Evolutionary conservation across 1,140 invertebrate genomes (phyloP).

Genomic region (Thrips palmi): DNA sequence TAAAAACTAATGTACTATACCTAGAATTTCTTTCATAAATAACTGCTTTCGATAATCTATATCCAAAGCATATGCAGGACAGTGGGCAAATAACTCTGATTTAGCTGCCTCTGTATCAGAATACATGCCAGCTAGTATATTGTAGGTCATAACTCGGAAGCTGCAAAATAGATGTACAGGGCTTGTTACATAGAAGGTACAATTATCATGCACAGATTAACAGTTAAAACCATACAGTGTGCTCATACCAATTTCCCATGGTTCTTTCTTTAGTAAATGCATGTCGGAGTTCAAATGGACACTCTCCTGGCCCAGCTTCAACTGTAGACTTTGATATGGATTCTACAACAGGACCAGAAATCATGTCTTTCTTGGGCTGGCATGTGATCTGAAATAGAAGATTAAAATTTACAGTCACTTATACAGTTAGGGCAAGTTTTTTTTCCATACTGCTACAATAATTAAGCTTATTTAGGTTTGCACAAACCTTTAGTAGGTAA

Average conservation of each 20-base stretch:
- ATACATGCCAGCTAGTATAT: conserved; percentile 75
- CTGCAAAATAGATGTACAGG: conserved; percentile 27
- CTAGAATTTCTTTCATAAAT: conserved; percentile 62
- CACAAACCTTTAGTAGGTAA: conserved; percentile 11
- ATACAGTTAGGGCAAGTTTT: neutral
- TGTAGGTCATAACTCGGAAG: conserved; percentile 70
- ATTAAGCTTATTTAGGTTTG: neutral
- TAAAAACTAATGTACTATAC: conserved; percentile 25
- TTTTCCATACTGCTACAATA: neutral
- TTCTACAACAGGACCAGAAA: conserved; percentile 36
- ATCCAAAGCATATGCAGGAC: conserved; percentile 52
- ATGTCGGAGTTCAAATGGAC: conserved; percentile 66
- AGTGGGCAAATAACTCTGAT: conserved; percentile 56
- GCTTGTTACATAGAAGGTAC: neutral
- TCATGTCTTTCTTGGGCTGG: conserved; percentile 20
- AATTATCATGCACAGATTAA: neutral
- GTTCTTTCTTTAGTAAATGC: conserved; percentile 35
- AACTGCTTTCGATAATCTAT: conserved; percentile 76
- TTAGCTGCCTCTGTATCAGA: conserved; percentile 60
- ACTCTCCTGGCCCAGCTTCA: conserved; percentile 48
- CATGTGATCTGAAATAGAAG: conserved; percentile 14
- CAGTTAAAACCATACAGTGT: conserved; percentile 3
- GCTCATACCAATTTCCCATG: conserved; percentile 8
- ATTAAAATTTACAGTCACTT: neutral
- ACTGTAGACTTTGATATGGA: conserved; percentile 32